Conservation (phyloP, 1,140 invertebrate genomes). For the Aphelenchoides fujianensis region DNA sequence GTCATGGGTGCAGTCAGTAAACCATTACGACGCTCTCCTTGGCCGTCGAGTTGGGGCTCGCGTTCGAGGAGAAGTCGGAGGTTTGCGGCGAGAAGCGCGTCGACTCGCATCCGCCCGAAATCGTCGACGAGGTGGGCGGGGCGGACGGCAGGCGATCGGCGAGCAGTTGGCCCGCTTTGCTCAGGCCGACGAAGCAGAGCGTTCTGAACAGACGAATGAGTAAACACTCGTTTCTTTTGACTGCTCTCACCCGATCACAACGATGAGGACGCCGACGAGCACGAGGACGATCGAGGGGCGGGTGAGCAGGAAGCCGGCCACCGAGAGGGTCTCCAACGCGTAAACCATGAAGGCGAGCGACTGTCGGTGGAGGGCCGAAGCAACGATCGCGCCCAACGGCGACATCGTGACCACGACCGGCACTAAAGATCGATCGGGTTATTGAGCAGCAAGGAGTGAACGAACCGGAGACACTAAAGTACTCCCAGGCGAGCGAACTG, state of each 20-base stretch:
- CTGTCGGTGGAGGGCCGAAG: constrained; percentile 50
- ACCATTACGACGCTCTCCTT: no score
- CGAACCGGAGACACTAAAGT: constrained; percentile 22
- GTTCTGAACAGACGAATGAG: no score
- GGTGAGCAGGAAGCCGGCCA: constrained; percentile 47
- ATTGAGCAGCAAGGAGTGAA: background rate
- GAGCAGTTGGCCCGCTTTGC: no score
- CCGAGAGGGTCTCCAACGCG: constrained; percentile 41
- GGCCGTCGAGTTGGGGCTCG: no score
- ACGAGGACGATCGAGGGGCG: constrained; percentile 19
- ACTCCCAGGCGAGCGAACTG: constrained; percentile 39
- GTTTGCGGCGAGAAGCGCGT: no score
- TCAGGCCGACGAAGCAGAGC: no score
- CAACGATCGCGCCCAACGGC: constrained; percentile 43
- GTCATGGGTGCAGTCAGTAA: no score
- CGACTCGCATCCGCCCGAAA: no score
- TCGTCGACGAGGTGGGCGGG: no score
- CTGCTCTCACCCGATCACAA: constrained; percentile 28
- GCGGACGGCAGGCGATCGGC: no score
- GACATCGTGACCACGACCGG: constrained; percentile 45
- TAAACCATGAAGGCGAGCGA: constrained; percentile 49
- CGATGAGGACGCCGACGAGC: constrained; percentile 27
- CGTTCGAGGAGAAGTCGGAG: no score
- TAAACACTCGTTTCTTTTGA: background rate
- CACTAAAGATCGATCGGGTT: constrained; percentile 16